A percentile compares a stretch with the other conserved stretches of the same genome.
phyloP scores from a whole-genome alignment of 2,888 invertebrate species.

The Hydrotaea diabolus region DNA sequence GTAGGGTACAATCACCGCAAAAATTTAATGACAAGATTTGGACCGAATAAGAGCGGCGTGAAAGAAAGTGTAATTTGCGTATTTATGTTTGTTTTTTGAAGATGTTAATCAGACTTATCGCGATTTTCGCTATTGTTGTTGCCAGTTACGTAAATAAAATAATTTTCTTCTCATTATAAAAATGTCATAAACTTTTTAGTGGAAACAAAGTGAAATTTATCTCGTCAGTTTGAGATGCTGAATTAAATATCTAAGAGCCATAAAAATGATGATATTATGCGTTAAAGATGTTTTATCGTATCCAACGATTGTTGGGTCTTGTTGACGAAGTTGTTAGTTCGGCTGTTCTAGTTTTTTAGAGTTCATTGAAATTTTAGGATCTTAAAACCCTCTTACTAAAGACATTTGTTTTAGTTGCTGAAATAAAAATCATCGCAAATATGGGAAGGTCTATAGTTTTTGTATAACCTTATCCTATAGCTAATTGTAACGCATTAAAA shows the following conservation, averaged over 20 bases:
- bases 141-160: too few species aligned
- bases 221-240: background rate
- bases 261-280: conserved; percentile 27
- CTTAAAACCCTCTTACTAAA: background rate
- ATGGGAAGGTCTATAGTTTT: too few species aligned
- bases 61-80: conserved; percentile 19
- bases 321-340: too few species aligned
- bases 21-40: background rate
- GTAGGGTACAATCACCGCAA: conserved; percentile 18
- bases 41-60: background rate
- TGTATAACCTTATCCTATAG: too few species aligned
- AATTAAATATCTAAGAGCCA: conserved; percentile 33
- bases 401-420: too few species aligned
- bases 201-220: conserved; percentile 53
- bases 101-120: background rate
- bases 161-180: conserved; percentile 1
- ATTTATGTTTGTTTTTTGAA: background rate
- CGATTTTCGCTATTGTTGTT: conserved; percentile 1
- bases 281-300: background rate
- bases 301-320: too few species aligned
- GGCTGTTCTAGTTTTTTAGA: conserved; percentile 6
- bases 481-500: too few species aligned
- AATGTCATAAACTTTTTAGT: conserved; percentile 42
- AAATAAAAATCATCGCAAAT: too few species aligned
- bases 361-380: conserved; percentile 37